Evolutionary conservation across 2,113 vertebrate species (phyloP).

Genomic region (Ellobius talpinus): DNA sequence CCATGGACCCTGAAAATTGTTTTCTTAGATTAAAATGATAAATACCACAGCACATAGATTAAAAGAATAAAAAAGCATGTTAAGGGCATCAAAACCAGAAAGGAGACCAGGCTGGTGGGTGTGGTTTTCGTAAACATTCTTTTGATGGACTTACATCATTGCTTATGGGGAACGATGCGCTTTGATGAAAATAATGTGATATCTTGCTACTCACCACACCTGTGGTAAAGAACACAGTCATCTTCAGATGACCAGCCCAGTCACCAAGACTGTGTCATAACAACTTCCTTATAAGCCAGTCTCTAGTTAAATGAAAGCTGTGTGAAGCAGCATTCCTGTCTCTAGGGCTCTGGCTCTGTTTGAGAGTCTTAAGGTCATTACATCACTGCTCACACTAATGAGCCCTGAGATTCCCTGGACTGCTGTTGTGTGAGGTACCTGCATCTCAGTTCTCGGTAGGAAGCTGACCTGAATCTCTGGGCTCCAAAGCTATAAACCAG

Average conservation of each 20-base stretch:
- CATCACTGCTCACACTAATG: constrained; percentile 50
- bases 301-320: not conserved
- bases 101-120: not conserved
- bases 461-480: not conserved
- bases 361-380: constrained; percentile 21
- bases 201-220: not conserved
- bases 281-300: constrained; percentile 27
- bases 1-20: not conserved
- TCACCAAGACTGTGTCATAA: not conserved
- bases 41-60: not conserved
- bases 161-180: not conserved
- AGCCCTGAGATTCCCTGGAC: constrained; percentile 48
- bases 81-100: not conserved
- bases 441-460: not conserved
- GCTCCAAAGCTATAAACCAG: not conserved
- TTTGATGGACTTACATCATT: constrained; percentile 63
- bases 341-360: constrained; percentile 3
- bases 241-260: not conserved
- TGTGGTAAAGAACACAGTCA: not conserved
- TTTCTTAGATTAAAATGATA: constrained; percentile 33
- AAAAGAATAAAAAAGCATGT: not conserved
- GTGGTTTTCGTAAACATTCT: not conserved
- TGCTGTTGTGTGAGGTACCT: not conserved
- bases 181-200: not conserved
- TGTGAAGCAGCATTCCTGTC: not conserved